Percentiles rank a stretch among this genome's conserved stretches.
These are phyloP conservation scores for Microtus pennsylvanicus DNA, from an alignment of 2,113 vertebrate species.

Conservation along the genomic window DNA sequence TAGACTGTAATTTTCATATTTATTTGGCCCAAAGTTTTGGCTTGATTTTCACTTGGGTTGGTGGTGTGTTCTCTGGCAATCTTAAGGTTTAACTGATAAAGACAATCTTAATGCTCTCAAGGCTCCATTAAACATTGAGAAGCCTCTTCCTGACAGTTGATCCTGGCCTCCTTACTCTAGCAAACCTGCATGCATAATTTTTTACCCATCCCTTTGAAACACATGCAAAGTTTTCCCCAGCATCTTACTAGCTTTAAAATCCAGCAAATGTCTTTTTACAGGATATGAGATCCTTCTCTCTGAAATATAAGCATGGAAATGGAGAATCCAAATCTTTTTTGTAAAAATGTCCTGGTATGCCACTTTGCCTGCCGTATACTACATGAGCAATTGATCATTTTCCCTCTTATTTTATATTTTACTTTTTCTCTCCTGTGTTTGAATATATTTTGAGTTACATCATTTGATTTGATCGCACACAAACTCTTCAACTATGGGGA, in stretches of 20 bases:
- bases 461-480: background rate
- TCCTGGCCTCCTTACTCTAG: background rate
- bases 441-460: background rate
- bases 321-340: background rate
- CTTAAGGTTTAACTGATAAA: background rate
- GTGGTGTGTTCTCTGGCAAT: background rate
- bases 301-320: background rate
- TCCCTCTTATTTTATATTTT: background rate
- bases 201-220: conserved; percentile 7
- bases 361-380: background rate
- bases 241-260: background rate
- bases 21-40: background rate
- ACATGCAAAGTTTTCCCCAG: background rate
- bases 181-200: background rate
- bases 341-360: background rate
- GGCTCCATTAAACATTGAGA: background rate
- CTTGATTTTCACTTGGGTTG: background rate
- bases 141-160: background rate
- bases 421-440: background rate
- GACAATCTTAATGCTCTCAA: background rate
- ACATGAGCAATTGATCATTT: background rate
- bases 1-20: conserved; percentile 32
- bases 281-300: background rate
- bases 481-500: background rate
- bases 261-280: background rate